Evolutionary conservation across 2,113 vertebrate species (phyloP).

Genomic region (Numida meleagris): DNA sequence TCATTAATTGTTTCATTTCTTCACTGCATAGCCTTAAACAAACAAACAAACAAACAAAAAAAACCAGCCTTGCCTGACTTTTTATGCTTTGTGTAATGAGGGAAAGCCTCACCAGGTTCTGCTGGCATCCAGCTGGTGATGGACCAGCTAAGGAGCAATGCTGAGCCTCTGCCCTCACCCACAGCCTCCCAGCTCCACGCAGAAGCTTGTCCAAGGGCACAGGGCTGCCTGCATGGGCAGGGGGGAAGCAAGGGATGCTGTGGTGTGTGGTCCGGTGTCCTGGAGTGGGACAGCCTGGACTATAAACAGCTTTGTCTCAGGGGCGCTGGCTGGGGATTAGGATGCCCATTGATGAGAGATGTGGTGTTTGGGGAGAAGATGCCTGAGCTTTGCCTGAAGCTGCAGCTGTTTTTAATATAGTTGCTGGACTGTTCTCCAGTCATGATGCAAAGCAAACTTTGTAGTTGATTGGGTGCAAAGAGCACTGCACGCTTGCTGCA

Average conservation of each 20-base stretch:
- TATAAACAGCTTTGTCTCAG: neutral
- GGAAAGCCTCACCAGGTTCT: accelerated
- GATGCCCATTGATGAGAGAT: neutral
- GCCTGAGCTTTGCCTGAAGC: neutral
- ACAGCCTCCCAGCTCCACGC: neutral
- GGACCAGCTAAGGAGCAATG: accelerated
- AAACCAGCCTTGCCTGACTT: neutral
- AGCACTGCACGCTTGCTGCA: neutral
- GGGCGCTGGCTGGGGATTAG: neutral
- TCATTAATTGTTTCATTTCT: neutral
- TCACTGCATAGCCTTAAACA: neutral
- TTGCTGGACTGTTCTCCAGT: neutral
- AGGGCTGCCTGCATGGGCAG: neutral
- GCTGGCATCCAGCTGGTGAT: neutral
- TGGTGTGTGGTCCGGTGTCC: accelerated
- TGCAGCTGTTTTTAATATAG: neutral
- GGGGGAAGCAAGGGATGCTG: neutral
- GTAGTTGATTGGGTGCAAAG: neutral
- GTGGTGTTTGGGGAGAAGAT: neutral
- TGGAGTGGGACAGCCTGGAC: neutral
- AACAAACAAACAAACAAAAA: neutral
- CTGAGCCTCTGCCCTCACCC: neutral
- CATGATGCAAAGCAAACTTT: neutral
- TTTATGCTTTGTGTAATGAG: no score
- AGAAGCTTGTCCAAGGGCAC: neutral